Evolutionary conservation across 2,113 vertebrate species (phyloP).

Genomic region (Etia nguti): DNA sequence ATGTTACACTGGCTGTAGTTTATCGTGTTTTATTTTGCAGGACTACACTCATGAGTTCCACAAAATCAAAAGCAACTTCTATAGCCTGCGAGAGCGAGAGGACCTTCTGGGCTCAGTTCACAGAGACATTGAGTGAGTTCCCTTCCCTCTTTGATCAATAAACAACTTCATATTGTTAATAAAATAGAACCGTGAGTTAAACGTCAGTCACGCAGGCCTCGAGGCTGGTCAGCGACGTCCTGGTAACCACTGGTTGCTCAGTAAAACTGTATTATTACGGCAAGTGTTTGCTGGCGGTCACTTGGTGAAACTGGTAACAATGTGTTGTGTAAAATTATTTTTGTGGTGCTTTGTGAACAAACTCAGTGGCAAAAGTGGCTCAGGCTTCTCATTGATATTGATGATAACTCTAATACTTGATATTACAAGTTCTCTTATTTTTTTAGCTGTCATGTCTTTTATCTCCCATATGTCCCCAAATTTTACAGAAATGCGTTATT

Average conservation of each 20-base stretch:
- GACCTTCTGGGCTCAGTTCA: conserved; percentile 92
- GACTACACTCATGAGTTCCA: conserved; percentile 95
- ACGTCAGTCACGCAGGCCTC: background rate
- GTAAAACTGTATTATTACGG: background rate
- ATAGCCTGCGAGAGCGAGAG: conserved; percentile 87
- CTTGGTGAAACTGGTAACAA: background rate
- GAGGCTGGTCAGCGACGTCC: background rate
- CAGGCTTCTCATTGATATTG: background rate
- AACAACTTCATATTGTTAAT: background rate
- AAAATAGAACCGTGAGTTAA: background rate
- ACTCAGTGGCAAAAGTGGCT: background rate
- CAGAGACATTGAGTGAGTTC: conserved; percentile 94
- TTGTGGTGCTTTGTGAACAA: background rate
- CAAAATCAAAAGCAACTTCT: conserved; percentile 94
- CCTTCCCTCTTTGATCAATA: background rate
- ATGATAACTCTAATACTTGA: background rate
- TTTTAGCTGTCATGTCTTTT: background rate
- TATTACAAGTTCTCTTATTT: background rate
- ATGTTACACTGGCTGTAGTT: background rate
- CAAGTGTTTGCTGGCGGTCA: background rate
- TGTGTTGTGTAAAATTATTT: background rate
- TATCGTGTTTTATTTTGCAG: conserved; percentile 53
- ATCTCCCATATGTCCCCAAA: background rate
- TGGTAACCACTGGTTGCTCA: background rate
- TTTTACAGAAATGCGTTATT: background rate